These are phyloP conservation scores for Cephalopterus ornatus DNA, from an alignment of 2,113 vertebrate genomes.

Conservation along the genomic window DNA sequence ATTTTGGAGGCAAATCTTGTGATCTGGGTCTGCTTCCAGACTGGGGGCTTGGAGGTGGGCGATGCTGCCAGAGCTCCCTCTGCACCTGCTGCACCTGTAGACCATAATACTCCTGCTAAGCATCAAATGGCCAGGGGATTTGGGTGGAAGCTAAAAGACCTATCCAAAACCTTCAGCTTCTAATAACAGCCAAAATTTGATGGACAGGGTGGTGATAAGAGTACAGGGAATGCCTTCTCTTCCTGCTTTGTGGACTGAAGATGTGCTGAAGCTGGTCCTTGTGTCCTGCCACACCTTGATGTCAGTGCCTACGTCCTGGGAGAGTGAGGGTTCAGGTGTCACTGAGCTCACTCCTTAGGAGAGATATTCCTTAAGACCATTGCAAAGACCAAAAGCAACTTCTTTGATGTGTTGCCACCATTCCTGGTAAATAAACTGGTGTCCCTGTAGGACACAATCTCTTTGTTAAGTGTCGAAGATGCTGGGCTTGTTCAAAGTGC, in stretches of 20 bases:
- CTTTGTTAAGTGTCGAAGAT: not conserved
- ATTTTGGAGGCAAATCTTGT: not conserved
- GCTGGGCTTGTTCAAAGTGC: not conserved
- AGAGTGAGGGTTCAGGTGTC: not conserved
- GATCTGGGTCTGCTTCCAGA: not conserved
- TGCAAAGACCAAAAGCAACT: not conserved
- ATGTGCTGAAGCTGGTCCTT: not conserved
- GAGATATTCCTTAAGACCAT: not conserved
- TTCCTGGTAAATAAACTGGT: not conserved
- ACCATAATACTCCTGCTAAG: not conserved
- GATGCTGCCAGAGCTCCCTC: constrained; percentile 16
- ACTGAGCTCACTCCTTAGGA: not conserved
- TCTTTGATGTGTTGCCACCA: not conserved
- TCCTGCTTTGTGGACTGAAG: not conserved
- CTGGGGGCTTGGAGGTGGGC: not conserved
- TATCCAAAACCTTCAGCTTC: not conserved
- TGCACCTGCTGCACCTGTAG: not conserved
- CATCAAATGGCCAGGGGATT: not conserved
- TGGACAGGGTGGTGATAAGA: not conserved
- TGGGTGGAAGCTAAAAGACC: not conserved
- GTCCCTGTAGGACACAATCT: not conserved
- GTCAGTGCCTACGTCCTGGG: not conserved
- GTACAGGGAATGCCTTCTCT: not conserved
- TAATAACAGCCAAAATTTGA: not conserved
- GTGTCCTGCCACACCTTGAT: not conserved